Evolutionary conservation across 2,888 invertebrate genomes (phyloP).

Genomic region (Tiliacea aurago): DNA sequence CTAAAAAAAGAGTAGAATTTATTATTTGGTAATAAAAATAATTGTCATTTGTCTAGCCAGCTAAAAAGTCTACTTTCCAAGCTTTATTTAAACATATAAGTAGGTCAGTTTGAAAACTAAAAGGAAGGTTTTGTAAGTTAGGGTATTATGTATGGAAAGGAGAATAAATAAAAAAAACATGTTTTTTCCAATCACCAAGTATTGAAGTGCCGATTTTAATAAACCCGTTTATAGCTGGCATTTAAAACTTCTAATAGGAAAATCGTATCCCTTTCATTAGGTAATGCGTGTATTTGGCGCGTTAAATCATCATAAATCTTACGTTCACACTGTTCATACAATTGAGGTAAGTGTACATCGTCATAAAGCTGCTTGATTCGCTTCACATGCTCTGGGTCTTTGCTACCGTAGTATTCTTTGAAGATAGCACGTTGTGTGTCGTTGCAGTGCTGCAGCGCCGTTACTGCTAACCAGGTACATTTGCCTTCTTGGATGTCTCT

Average conservation of each 20-base stretch:
- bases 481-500: slow-evolving; percentile 97
- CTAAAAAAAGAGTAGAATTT: too few species aligned
- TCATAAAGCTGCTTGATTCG: slow-evolving; percentile 79
- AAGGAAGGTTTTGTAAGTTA: too few species aligned
- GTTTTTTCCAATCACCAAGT: too few species aligned
- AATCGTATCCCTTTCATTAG: slow-evolving; percentile 18
- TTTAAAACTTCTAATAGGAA: slow-evolving; percentile 32
- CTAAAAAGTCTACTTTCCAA: too few species aligned
- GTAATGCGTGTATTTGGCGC: slow-evolving; percentile 24
- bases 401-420: slow-evolving; percentile 92
- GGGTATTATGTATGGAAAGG: too few species aligned
- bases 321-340: slow-evolving; percentile 23
- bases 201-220: background rate
- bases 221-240: slow-evolving; percentile 13
- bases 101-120: too few species aligned
- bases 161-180: too few species aligned
- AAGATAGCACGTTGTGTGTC: slow-evolving; percentile 89
- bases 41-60: too few species aligned
- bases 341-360: slow-evolving; percentile 90
- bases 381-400: slow-evolving; percentile 91
- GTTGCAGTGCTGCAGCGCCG: slow-evolving; percentile 93
- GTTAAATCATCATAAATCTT: slow-evolving; percentile 20
- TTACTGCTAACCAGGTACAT: slow-evolving; percentile 97
- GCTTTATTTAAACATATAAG: too few species aligned
- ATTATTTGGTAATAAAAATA: too few species aligned